Conservation (phyloP, 2,797 vertebrate genomes). For the Melanotaenia parkinsoni region DNA sequence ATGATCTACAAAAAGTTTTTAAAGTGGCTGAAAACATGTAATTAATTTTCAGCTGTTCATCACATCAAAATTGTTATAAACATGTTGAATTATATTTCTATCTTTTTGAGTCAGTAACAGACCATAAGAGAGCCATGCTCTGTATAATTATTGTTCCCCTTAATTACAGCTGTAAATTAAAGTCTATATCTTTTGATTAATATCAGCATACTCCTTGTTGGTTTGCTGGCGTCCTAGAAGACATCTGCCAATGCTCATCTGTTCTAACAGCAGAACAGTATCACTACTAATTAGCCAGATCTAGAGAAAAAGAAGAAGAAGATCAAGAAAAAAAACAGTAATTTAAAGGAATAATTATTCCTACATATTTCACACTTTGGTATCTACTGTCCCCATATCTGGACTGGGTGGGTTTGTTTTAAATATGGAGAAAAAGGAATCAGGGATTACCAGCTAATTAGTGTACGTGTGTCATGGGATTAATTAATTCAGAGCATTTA, state of each 20-base stretch:
- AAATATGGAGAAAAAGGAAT: conserved; percentile 76
- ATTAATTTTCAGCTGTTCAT: conserved; percentile 15
- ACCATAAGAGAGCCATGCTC: conserved; percentile 44
- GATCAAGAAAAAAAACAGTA: conserved; percentile 14
- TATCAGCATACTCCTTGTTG: conserved; percentile 71
- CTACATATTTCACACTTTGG: conserved; percentile 59
- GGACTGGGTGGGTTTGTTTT: conserved; percentile 71
- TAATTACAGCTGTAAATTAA: conserved; percentile 76
- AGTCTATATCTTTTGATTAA: conserved; percentile 74
- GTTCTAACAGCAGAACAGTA: conserved; percentile 37
- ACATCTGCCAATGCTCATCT: conserved; percentile 54
- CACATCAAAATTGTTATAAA: conserved; percentile 16
- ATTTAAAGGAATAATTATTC: conserved; percentile 73
- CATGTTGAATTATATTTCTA: conserved; percentile 25
- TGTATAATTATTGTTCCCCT: conserved; percentile 59
- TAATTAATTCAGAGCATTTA: conserved; percentile 80
- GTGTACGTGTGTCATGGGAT: conserved; percentile 67
- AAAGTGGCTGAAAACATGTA: background rate
- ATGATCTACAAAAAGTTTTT: background rate
- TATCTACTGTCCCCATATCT: conserved; percentile 62
- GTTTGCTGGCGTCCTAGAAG: conserved; percentile 69
- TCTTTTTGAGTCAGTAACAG: conserved; percentile 42
- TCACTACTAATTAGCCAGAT: conserved; percentile 68
- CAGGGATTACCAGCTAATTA: conserved; percentile 79
- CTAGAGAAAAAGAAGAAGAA: conserved; percentile 16